Base-by-base conservation (phyloP, 2,888 invertebrate species). In the Pollenia labialis region DNA sequence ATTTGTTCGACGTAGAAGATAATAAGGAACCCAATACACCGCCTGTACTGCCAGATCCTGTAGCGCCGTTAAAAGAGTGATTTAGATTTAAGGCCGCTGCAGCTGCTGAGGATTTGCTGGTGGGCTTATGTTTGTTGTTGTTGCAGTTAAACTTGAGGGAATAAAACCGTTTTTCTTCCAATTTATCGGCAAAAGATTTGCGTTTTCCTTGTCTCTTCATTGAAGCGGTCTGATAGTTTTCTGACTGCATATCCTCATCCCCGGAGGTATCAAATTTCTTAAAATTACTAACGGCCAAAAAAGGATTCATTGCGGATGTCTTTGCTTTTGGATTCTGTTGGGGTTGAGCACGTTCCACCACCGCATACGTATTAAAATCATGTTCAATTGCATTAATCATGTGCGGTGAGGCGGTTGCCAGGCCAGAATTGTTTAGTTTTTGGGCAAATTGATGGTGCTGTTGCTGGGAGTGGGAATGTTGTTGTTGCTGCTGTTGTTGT, bases 131-230 rank as follows among this genome's bases (percentile, higher is more conserved):
- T 56, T 90, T 89, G 74, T 87, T 89, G 66, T 85, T 88, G 58
- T 87, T 89, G 66, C 89, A 88, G 54, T 90, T 89, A 69, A 92
- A 92, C 88, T 93, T 93, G 23, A 93, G 88, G 7, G 93, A 93
- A 82, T 93, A 93, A 89, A 93, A 93, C 87, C 92, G 93, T 89
- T 92, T 93, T 44, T 93, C 92, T 44, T 90, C 91, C 79, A 89
- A 76, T 79, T 90, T 90, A 11, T 91, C 91, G 23, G 90, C 75
- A 75, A 89, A 76, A 40, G 87, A 84, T 83, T 89, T 90, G 42
- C 90, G 90, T 76, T 90, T 91, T 18, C 85, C 81, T 50, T 88
- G 88, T 40, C 90, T 89, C 69, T 90, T 90, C 90, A 90, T 90
- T 10, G 90, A 90, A 60, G 90, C 89, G 40, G 89, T 89, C n/a